Conservation (phyloP, 2,888 invertebrate species). For the Conops quadrifasciatus region DNA sequence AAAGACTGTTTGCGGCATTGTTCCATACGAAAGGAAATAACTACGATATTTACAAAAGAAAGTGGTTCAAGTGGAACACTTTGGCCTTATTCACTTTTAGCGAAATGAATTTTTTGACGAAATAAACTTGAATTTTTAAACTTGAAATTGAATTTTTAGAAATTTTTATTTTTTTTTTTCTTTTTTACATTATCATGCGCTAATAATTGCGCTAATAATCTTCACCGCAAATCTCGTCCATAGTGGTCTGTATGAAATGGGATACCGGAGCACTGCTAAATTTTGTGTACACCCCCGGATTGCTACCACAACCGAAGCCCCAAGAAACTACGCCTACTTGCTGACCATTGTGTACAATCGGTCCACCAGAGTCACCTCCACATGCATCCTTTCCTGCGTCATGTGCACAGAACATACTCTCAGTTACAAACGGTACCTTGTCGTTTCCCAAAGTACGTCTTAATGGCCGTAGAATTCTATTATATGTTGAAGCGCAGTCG, state of each 20-base stretch:
- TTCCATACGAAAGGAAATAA: neutral
- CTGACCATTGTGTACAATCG: slow-evolving; percentile 52
- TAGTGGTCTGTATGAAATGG: slow-evolving; percentile 15
- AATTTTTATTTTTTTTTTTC: neutral
- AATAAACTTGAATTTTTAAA: no score
- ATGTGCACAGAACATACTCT: slow-evolving; percentile 57
- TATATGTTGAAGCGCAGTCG: neutral
- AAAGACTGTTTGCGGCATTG: neutral
- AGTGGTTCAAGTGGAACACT: slow-evolving; percentile 5
- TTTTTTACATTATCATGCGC: no score
- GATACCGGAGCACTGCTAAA: slow-evolving; percentile 4
- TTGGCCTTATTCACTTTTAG: no score
- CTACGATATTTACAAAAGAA: no score
- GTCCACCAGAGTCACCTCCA: slow-evolving; percentile 61
- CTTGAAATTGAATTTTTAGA: slow-evolving; percentile 1
- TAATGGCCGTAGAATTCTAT: no score
- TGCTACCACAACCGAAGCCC: slow-evolving; percentile 54
- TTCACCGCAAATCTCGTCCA: slow-evolving; percentile 34
- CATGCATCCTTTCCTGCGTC: slow-evolving; percentile 52
- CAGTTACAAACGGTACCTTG: slow-evolving; percentile 34
- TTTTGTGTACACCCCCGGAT: slow-evolving; percentile 58
- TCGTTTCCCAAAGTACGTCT: no score
- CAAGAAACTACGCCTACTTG: slow-evolving; percentile 75
- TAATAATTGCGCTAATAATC: neutral
- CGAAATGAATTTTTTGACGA: no score